A percentile compares a stretch with the other conserved stretches of the same genome.
Conservation (phyloP, 2,797 vertebrate species). For the Cyclura pinguis region DNA sequence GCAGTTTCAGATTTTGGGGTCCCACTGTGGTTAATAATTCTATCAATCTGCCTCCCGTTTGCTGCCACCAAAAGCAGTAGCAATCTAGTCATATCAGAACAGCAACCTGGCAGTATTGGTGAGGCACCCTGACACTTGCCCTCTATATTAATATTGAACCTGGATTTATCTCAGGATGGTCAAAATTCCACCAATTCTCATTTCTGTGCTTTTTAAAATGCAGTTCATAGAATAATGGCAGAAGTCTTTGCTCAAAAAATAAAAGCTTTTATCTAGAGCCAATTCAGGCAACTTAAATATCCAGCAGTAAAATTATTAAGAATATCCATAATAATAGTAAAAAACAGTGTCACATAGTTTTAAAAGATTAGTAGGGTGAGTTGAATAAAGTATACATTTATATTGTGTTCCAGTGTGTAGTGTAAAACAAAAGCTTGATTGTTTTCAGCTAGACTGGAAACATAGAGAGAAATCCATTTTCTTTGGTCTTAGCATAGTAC, state of each 20-base stretch:
- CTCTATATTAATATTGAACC: neutral
- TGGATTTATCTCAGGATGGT: neutral
- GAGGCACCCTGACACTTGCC: neutral
- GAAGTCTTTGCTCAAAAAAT: neutral
- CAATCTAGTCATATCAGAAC: neutral
- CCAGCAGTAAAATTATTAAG: neutral
- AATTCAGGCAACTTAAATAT: neutral
- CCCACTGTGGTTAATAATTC: too few relatives aligned
- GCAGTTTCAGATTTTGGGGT: too few relatives aligned
- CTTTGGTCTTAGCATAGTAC: neutral
- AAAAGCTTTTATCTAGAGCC: neutral
- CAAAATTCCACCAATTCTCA: neutral
- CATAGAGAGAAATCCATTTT: neutral
- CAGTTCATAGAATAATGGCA: neutral
- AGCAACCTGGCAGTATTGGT: neutral
- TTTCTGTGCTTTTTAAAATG: neutral
- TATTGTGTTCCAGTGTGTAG: neutral
- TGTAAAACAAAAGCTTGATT: neutral
- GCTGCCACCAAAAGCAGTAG: neutral
- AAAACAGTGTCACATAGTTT: too few relatives aligned
- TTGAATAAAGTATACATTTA: slow-evolving; percentile 13
- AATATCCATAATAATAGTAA: neutral
- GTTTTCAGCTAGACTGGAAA: neutral
- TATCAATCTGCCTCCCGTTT: neutral
- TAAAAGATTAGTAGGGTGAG: neutral